Base-by-base conservation (phyloP, 2,113 vertebrate species). In the Phocoena sinus region DNA sequence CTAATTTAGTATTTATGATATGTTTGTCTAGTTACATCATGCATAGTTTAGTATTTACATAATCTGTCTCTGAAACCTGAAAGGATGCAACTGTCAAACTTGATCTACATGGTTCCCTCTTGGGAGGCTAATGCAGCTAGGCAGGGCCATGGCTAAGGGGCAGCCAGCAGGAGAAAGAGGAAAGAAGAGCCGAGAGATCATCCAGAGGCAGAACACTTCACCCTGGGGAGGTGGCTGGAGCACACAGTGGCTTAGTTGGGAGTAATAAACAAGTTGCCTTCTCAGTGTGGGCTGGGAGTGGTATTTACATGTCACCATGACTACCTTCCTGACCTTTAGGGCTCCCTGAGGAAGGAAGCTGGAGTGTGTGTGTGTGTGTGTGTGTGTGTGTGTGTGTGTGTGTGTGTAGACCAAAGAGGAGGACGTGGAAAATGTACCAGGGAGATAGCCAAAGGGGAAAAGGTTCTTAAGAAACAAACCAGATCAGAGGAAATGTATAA, bases 381-480 rank as follows among this genome's bases (percentile, higher is more conserved):
- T 80, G 50, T 38, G 67, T 73, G n/a, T 89, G 56, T 44, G 63
- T 65, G 36, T 53, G 74, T 73, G 7, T 25, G 6, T 74, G 20
- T 31, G 14, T 67, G 17, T 67, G 23, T 14, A 79, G 28, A 97
- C 20, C 67, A 84, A 70, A 95, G 50, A 74, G n/a, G 28, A 95
- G 36, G 71, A 85, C 93, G 31, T 89, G 8, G 67, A 89, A 94
- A 96, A 73, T 63, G 13, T 63, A 74, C 70, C 85, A 89, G 85
- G 53, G 12, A 85, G 38, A 82, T 41, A 96, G 17, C 38, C 80
- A 73, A 81, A 70, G 56, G 33, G 41, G 33, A 91, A 83, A 89
- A 82, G 44, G 11, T 65, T 96, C 80, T 89, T 68, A 87, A 89
- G 94, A 91, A 97, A 91, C 38, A 86, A 89, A 83, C 62, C 14